Evolutionary conservation across 2,113 vertebrate genomes (phyloP).

Genomic region (Callipepla californica): DNA sequence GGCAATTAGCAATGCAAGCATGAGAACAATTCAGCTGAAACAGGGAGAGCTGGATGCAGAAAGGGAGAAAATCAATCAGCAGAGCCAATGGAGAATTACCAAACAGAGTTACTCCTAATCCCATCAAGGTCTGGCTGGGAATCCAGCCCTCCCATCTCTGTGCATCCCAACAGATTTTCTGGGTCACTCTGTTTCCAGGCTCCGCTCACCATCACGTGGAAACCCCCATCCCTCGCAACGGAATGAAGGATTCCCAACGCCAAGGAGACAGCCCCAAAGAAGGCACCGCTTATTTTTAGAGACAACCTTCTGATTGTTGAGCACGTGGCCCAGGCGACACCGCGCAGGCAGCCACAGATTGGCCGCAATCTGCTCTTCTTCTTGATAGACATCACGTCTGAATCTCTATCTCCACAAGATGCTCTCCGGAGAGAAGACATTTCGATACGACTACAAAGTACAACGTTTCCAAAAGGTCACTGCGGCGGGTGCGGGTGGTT

Average conservation of each 20-base stretch:
- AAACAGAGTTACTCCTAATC: constrained; percentile 53
- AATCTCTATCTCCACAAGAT: constrained; percentile 59
- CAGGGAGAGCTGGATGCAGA: neutral
- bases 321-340: constrained; percentile 39
- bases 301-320: constrained; percentile 41
- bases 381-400: constrained; percentile 66
- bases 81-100: constrained; percentile 41
- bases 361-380: constrained; percentile 60
- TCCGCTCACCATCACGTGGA: neutral
- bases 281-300: constrained; percentile 64
- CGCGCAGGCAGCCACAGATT: constrained; percentile 49
- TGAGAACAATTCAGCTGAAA: constrained; percentile 26
- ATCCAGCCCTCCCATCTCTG: constrained; percentile 8
- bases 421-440: constrained; percentile 63
- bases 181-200: neutral
- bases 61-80: constrained; percentile 22
- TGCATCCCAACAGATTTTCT: neutral
- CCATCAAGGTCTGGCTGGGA: constrained; percentile 19
- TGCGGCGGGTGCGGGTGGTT: neutral
- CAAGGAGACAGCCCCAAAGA: constrained; percentile 20
- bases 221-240: constrained; percentile 24
- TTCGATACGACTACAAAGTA: constrained; percentile 19
- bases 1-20: constrained; percentile 49
- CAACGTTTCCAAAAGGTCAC: constrained; percentile 62
- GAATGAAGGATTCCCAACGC: neutral